Percentiles rank a stretch among this genome's conserved stretches.
These are phyloP conservation scores for Anarsia innoxiella DNA, from an alignment of 2,888 invertebrate species.

Conservation along the genomic window DNA sequence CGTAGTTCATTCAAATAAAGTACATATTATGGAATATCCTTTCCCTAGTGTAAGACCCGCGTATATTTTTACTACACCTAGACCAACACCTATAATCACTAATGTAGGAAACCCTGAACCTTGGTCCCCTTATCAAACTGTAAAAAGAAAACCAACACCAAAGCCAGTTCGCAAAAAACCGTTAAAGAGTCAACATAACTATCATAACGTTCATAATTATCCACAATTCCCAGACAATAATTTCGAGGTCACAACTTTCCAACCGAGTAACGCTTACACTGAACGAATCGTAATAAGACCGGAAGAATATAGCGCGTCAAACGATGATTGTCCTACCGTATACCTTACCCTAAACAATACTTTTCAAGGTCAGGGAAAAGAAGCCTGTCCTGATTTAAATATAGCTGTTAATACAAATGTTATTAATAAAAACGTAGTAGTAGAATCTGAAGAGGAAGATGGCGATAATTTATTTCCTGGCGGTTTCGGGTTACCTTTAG, in stretches of 20 bases:
- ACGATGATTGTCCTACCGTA: conserved; percentile 73
- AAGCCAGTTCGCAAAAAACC: conserved; percentile 47
- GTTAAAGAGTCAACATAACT: conserved; percentile 37
- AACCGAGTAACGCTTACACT: conserved; percentile 52
- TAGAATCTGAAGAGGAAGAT: conserved; percentile 60
- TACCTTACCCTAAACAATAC: conserved; percentile 72
- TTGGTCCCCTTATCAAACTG: conserved; percentile 30
- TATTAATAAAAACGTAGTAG: conserved; percentile 72
- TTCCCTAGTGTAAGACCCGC: conserved; percentile 28
- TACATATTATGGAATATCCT: conserved; percentile 39
- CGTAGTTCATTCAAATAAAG: conserved; percentile 43
- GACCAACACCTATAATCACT: conserved; percentile 59
- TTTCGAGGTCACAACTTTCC: conserved; percentile 62
- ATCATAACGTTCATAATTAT: conserved; percentile 43
- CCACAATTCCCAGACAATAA: conserved; percentile 33
- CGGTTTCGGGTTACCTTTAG: conserved; percentile 44
- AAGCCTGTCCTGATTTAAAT: conserved; percentile 81
- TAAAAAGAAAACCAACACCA: conserved; percentile 35
- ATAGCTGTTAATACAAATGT: conserved; percentile 82
- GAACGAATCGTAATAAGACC: conserved; percentile 66
- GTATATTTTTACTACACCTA: conserved; percentile 45
- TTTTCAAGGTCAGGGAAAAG: conserved; percentile 74
- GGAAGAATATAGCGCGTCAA: conserved; percentile 57
- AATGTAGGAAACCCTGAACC: conserved; percentile 59
- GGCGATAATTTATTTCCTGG: conserved; percentile 44